phyloP scores from a whole-genome alignment of 2,113 vertebrate genomes.

The Hippocampus zosterae region DNA sequence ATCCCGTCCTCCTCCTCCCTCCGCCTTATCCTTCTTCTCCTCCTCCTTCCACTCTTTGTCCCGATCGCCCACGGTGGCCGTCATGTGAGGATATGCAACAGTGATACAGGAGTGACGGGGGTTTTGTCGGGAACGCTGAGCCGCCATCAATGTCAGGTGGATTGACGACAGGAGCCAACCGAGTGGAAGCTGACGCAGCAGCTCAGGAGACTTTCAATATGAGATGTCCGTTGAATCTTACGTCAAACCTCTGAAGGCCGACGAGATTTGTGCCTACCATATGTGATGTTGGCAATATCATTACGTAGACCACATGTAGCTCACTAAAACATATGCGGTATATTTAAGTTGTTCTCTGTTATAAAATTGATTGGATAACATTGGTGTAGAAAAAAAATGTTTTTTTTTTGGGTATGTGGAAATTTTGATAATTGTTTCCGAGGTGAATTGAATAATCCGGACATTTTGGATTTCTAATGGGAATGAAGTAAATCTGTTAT shows the following conservation, averaged over 20 bases:
- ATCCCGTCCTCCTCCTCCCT: not conserved
- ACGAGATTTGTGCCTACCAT: not conserved
- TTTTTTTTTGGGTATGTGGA: too few species aligned
- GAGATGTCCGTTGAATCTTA: not conserved
- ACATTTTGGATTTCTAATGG: too few species aligned
- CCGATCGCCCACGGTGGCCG: constrained; percentile 17
- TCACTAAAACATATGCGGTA: too few species aligned
- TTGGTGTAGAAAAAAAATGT: too few species aligned
- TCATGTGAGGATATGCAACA: constrained; percentile 33
- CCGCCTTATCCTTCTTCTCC: not conserved
- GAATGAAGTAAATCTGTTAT: too few species aligned
- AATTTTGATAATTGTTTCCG: too few species aligned
- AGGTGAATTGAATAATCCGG: too few species aligned
- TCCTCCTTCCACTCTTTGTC: not conserved
- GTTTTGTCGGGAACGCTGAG: constrained; percentile 29
- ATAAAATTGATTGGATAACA: too few species aligned
- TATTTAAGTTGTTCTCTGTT: too few species aligned
- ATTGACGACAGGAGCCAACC: constrained; percentile 19
- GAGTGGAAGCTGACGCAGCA: constrained; percentile 20
- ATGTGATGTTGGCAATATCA: too few species aligned
- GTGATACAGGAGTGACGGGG: constrained; percentile 29
- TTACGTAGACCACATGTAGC: too few species aligned
- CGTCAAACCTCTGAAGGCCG: not conserved
- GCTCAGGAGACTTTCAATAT: constrained; percentile 1
- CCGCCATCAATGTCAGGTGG: constrained; percentile 30